Evolutionary conservation across 2,888 invertebrate species (phyloP).

Genomic region (Gymnosoma rotundatum): DNA sequence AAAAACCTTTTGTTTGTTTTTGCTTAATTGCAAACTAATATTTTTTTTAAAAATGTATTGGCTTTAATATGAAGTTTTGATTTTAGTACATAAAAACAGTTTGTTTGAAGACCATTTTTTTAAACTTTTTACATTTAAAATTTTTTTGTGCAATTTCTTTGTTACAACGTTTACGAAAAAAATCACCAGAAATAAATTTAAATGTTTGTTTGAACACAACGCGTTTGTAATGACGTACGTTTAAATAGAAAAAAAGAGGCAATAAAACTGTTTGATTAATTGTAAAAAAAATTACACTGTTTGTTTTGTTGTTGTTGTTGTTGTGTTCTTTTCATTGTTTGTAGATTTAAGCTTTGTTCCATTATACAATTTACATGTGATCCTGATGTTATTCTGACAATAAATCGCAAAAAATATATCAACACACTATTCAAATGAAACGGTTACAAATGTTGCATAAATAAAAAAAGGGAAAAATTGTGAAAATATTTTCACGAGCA

Average conservation of each 20-base stretch:
- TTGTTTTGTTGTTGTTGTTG: constrained; percentile 33
- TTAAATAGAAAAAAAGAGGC: constrained; percentile 23
- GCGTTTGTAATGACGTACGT: constrained; percentile 18
- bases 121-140: constrained; percentile 22
- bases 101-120: background rate
- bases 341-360: constrained; percentile 45
- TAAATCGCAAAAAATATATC: constrained; percentile 50
- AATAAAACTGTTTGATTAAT: constrained; percentile 63
- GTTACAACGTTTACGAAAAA: constrained; percentile 24
- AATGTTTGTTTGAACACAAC: constrained; percentile 50
- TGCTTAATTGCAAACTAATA: background rate
- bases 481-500: constrained; percentile 35
- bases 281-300: constrained; percentile 52
- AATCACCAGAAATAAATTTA: constrained; percentile 39
- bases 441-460: constrained; percentile 24
- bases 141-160: constrained; percentile 21
- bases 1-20: background rate
- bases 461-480: background rate
- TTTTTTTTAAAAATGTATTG: background rate
- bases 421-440: constrained; percentile 58
- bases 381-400: constrained; percentile 57
- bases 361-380: constrained; percentile 58
- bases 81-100: constrained; percentile 18
- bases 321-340: constrained; percentile 3
- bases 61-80: constrained; percentile 41